phyloP scores from a whole-genome alignment of 2,888 invertebrate genomes.

The Ligdia adustata region DNA sequence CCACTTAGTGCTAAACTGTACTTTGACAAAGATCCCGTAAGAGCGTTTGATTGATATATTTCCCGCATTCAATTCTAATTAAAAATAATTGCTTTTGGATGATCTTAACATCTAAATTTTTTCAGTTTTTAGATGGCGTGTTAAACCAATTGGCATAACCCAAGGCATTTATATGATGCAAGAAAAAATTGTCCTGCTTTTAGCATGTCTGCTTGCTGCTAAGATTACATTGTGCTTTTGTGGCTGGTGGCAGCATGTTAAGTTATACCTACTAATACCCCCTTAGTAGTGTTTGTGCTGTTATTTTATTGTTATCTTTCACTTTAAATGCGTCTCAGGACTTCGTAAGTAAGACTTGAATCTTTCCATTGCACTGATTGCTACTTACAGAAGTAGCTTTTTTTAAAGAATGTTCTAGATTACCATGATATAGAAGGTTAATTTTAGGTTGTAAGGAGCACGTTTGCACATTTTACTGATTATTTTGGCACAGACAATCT shows the following conservation, averaged over 20 bases:
- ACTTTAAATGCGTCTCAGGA: constrained; percentile 56
- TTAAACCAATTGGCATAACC: constrained; percentile 42
- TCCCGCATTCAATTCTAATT: constrained; percentile 30
- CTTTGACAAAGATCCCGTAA: constrained; percentile 32
- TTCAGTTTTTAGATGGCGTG: constrained; percentile 52
- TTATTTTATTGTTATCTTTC: constrained; percentile 41
- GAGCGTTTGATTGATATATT: constrained; percentile 27
- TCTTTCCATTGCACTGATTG: constrained; percentile 31
- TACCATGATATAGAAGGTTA: constrained; percentile 7
- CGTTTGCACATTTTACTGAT: constrained; percentile 13
- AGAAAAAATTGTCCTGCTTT: constrained; percentile 44
- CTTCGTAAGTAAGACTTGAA: constrained; percentile 50
- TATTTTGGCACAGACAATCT: constrained; percentile 11
- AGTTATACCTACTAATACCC: constrained; percentile 33
- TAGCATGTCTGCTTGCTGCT: constrained; percentile 52
- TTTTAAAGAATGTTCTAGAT: constrained; percentile 4
- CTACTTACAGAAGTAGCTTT: constrained; percentile 6
- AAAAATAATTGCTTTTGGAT: constrained; percentile 37
- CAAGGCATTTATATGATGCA: constrained; percentile 34
- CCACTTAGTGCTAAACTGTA: constrained; percentile 42
- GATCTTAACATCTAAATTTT: constrained; percentile 41
- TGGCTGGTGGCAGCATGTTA: constrained; percentile 41
- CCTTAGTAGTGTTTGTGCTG: constrained; percentile 40
- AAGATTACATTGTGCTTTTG: constrained; percentile 39
- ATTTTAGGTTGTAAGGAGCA: constrained; percentile 11